These are phyloP conservation scores for Pangasius krempfi DNA, from an alignment of 2,797 vertebrate species.

Conservation along the genomic window DNA sequence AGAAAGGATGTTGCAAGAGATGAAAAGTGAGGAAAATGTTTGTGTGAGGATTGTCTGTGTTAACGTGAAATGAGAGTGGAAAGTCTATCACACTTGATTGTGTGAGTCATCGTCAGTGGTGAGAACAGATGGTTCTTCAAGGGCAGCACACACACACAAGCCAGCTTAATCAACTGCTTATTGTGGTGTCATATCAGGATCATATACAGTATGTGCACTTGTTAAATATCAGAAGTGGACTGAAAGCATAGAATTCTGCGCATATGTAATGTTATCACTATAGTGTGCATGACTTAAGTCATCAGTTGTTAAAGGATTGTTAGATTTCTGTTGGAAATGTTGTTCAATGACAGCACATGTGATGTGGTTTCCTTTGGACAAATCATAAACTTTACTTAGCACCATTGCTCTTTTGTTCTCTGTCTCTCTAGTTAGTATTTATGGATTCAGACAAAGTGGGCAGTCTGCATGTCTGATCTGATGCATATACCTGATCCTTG, in stretches of 20 bases:
- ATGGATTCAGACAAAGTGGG: slow-evolving; percentile 24
- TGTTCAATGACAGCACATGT: background rate
- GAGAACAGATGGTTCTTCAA: slow-evolving; percentile 77
- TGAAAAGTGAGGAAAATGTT: background rate
- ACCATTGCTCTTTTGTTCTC: slow-evolving; percentile 16
- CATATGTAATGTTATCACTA: background rate
- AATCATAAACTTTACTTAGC: background rate
- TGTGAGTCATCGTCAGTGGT: slow-evolving; percentile 71
- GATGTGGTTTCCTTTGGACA: background rate
- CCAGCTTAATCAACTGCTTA: background rate
- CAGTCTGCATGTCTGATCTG: slow-evolving; percentile 31
- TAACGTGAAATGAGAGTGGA: slow-evolving; percentile 57
- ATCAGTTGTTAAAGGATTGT: background rate
- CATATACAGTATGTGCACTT: background rate
- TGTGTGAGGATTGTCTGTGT: background rate
- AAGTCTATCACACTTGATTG: slow-evolving; percentile 69
- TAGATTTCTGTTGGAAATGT: background rate
- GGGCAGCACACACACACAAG: slow-evolving; percentile 14
- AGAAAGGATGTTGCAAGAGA: background rate
- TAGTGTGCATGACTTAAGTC: background rate
- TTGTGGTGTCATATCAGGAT: background rate
- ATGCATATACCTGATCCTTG: slow-evolving; percentile 38
- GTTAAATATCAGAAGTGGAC: background rate
- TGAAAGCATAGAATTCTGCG: background rate
- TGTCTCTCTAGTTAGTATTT: background rate